These are phyloP conservation scores for Ornithoptera alexandrae DNA, from an alignment of 2,888 invertebrate genomes.

Conservation along the genomic window DNA sequence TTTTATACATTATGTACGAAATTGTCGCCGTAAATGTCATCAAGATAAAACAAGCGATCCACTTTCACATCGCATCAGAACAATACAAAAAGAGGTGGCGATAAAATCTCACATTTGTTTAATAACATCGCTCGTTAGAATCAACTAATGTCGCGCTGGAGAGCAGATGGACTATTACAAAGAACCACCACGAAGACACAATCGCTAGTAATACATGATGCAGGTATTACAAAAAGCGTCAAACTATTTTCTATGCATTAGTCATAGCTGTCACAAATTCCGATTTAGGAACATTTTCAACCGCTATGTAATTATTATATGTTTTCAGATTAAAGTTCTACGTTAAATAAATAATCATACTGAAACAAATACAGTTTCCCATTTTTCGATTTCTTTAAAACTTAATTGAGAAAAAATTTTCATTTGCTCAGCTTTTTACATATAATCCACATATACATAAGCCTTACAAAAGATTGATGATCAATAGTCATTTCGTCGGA, in stretches of 20 bases:
- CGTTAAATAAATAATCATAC: neutral
- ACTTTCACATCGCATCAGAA: slow-evolving; percentile 64
- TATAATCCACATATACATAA: no score
- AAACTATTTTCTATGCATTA: slow-evolving; percentile 16
- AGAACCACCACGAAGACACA: slow-evolving; percentile 46
- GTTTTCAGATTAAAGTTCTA: neutral
- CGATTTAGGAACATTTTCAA: neutral
- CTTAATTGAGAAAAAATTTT: no score
- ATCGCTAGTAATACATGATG: slow-evolving; percentile 24
- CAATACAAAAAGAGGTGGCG: slow-evolving; percentile 53
- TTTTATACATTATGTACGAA: slow-evolving; percentile 16
- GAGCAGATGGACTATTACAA: slow-evolving; percentile 43
- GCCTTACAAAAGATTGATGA: no score
- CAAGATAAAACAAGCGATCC: slow-evolving; percentile 43
- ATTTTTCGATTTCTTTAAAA: no score
- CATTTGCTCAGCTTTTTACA: no score
- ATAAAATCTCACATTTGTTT: slow-evolving; percentile 75
- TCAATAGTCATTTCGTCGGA: no score
- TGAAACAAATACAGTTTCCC: neutral
- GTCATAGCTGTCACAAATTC: slow-evolving; percentile 17
- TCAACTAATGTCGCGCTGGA: slow-evolving; percentile 62
- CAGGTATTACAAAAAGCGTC: slow-evolving; percentile 23
- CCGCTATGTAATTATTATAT: neutral
- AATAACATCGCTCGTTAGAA: slow-evolving; percentile 74
- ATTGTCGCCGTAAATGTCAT: slow-evolving; percentile 34